A percentile compares a stretch with the other conserved stretches of the same genome.
Evolutionary conservation across 2,797 vertebrate species (phyloP).

Genomic region (Hoplostethus mediterraneus): DNA sequence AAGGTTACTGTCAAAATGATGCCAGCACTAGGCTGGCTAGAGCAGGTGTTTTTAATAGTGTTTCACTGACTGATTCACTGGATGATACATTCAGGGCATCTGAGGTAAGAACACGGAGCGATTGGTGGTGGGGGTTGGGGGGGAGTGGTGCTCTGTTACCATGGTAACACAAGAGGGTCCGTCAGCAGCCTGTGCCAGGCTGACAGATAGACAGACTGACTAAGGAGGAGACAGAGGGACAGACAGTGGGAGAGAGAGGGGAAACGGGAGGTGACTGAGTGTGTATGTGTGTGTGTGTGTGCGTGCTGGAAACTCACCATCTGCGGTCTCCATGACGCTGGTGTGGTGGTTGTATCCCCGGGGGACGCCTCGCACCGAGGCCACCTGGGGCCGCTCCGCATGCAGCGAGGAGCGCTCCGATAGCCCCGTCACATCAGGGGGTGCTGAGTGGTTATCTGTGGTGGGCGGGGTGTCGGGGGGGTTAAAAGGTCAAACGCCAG

Average conservation of each 20-base stretch:
- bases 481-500: constrained; percentile 67
- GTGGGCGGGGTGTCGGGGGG: constrained; percentile 74
- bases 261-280: constrained; percentile 36
- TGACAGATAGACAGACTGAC: constrained; percentile 48
- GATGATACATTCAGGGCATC: constrained; percentile 11
- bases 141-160: constrained; percentile 55
- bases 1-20: not conserved
- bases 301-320: constrained; percentile 86
- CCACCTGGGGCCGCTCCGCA: constrained; percentile 87
- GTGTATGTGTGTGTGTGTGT: constrained; percentile 28
- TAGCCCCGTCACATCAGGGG: constrained; percentile 95
- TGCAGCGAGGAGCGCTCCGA: constrained; percentile 83
- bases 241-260: constrained; percentile 64
- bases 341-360: constrained; percentile 85
- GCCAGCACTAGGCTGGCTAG: not conserved
- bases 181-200: constrained; percentile 61
- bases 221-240: constrained; percentile 68
- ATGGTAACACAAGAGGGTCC: constrained; percentile 65
- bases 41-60: not conserved
- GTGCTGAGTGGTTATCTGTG: constrained; percentile 92
- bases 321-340: constrained; percentile 92
- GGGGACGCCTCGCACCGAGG: constrained; percentile 88
- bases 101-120: not conserved
- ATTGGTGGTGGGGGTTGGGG: not conserved
- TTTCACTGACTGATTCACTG: not conserved